phyloP scores from a whole-genome alignment of 92 coral and sea anemone species.

The Nematostella vectensis region DNA sequence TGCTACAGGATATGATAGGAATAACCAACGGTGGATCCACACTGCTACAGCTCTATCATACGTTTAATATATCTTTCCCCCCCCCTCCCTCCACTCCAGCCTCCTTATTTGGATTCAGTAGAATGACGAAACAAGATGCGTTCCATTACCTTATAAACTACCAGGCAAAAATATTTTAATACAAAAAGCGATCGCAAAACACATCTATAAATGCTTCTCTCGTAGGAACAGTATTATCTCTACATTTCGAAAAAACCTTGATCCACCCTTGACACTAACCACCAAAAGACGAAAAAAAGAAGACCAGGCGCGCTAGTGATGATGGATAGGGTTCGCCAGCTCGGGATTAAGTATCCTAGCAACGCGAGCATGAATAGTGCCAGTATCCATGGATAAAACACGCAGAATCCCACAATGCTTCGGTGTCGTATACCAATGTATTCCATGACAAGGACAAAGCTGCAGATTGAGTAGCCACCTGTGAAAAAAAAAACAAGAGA shows the following conservation, averaged over 20 bases:
- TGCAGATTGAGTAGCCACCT: conserved; percentile 10
- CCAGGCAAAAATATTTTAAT: not conserved
- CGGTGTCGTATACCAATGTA: conserved; percentile 16
- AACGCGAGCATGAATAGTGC: conserved; percentile 8
- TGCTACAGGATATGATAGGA: too few relatives aligned
- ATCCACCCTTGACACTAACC: conserved; percentile 14
- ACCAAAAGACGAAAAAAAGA: conserved; percentile 11
- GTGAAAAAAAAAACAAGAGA: too few relatives aligned
- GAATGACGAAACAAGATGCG: too few relatives aligned
- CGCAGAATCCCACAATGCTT: conserved; percentile 9
- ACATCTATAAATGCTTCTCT: too few relatives aligned
- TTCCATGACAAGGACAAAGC: conserved; percentile 14
- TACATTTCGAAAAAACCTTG: too few relatives aligned
- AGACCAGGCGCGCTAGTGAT: conserved; percentile 21
- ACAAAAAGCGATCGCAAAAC: too few relatives aligned
- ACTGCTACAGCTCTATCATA: too few relatives aligned
- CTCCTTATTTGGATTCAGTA: too few relatives aligned
- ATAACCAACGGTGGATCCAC: too few relatives aligned
- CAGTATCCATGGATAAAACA: conserved; percentile 22
- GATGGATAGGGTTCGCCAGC: conserved; percentile 40
- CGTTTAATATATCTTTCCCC: too few relatives aligned
- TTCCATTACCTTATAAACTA: not conserved
- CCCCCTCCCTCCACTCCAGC: too few relatives aligned
- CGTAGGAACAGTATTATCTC: too few relatives aligned
- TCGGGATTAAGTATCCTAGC: conserved; percentile 33